These are phyloP conservation scores for Eristalis arbustorum DNA, from an alignment of 2,888 invertebrate species.

Conservation along the genomic window DNA sequence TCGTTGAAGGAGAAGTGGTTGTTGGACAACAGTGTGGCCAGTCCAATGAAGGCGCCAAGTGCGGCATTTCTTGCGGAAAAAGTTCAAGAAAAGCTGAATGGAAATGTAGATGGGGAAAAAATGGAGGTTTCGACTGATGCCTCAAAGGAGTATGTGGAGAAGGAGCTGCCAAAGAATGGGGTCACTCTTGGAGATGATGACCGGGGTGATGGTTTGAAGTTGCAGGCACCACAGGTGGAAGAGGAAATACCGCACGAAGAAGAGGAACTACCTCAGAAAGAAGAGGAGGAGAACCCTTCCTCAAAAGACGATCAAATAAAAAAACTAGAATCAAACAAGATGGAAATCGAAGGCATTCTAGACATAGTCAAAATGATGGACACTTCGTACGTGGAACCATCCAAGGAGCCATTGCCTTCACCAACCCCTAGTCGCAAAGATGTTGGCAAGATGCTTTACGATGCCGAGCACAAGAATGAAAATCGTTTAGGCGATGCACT, in stretches of 20 bases:
- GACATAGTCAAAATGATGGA: slow-evolving; percentile 75
- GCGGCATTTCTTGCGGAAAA: slow-evolving; percentile 33
- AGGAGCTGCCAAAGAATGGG: neutral
- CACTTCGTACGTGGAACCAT: slow-evolving; percentile 60
- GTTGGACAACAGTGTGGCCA: slow-evolving; percentile 74
- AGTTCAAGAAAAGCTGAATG: neutral
- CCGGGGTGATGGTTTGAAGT: slow-evolving; percentile 45
- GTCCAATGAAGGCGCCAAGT: neutral
- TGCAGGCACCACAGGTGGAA: neutral
- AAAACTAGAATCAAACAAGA: slow-evolving; percentile 68
- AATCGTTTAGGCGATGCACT: slow-evolving; percentile 75
- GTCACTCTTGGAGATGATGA: slow-evolving; percentile 47
- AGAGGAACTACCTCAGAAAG: neutral
- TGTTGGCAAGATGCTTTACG: slow-evolving; percentile 75
- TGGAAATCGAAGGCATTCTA: slow-evolving; percentile 76
- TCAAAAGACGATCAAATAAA: slow-evolving; percentile 9
- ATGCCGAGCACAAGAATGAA: slow-evolving; percentile 74
- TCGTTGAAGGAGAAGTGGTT: slow-evolving; percentile 80
- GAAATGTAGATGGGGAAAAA: neutral
- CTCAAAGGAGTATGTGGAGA: neutral
- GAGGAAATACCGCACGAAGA: neutral
- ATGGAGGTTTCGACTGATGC: neutral
- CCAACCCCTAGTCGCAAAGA: slow-evolving; percentile 65
- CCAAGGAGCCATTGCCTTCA: slow-evolving; percentile 35
- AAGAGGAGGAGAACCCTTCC: neutral